Conservation (phyloP, 2,888 invertebrate genomes). For the Apotomis turbidana region DNA sequence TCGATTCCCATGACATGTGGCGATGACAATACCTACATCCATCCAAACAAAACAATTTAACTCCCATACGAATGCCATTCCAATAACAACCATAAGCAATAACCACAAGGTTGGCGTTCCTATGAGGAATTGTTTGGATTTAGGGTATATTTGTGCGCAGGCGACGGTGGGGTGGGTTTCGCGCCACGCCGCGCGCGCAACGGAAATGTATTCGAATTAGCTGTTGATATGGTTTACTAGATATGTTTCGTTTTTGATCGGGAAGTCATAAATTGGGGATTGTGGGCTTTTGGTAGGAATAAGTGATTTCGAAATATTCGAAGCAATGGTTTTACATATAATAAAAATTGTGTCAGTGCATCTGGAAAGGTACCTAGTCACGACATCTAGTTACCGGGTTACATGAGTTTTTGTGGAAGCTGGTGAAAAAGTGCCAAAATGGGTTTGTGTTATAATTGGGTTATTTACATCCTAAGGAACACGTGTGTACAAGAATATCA, state of each 20-base stretch:
- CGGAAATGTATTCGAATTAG: slow-evolving; percentile 35
- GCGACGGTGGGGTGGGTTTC: slow-evolving; percentile 30
- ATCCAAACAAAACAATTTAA: neutral
- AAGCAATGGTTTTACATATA: no score
- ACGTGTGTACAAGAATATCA: no score
- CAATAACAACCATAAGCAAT: neutral
- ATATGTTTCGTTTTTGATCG: slow-evolving; percentile 1
- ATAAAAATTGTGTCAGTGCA: no score
- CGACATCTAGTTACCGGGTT: no score
- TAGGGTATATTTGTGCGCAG: neutral
- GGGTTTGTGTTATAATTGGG: no score
- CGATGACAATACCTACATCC: slow-evolving; percentile 28
- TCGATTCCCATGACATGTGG: slow-evolving; percentile 43
- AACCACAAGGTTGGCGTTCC: neutral
- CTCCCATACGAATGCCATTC: neutral
- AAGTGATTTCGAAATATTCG: neutral
- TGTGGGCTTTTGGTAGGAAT: neutral
- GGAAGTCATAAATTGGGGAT: slow-evolving; percentile 17
- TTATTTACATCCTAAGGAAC: no score
- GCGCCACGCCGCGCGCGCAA: slow-evolving; percentile 25
- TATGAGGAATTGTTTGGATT: neutral
- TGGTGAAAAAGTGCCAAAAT: no score
- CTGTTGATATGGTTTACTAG: slow-evolving; percentile 19
- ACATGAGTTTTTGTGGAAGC: no score
- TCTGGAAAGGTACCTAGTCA: no score